Evolutionary conservation across 2,797 vertebrate genomes (phyloP), one percentile per base, ranked within the genome.

Genomic region (Enteromius unitaeniatus): DNA sequence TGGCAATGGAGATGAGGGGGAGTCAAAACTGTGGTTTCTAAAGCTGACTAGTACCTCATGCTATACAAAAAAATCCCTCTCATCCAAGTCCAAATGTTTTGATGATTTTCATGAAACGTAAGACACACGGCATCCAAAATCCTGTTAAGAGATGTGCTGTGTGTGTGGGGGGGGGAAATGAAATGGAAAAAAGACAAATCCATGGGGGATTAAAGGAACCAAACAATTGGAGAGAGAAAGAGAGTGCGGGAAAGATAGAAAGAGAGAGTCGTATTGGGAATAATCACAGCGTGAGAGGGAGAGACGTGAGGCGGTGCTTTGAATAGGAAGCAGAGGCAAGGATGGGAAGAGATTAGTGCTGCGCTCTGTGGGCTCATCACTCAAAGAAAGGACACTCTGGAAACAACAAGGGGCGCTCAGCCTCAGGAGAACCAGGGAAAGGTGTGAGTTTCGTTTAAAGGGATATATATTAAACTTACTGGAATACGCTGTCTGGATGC

Each of bases 311-410:
- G 88, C 91, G 89, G 89, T 86, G 91, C 86, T 93, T 75, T 89
- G 91, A 92, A 92, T 91, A 92, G 93, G 92, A 93, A 87, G 81
- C 88, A 86, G 74, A 83, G 88, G 87, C 55, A 91, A 90, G 89
- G 90, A 89, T 91, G 92, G 92, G 91, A 91, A 90, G 90, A 93
- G 93, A 94, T 94, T 94, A 94, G 92, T 87, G 70, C 87, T 91
- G 92, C 90, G 85, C 90, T 86, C 85, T 89, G 85, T 31, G 88
- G 88, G 83, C 93, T 93, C 93, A 91, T 90, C 88, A 80, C 68
- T 85, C 88, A 87, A 91, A 74, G 89, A 89, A 91, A 93, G 92
- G 87, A 83, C 7, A 10, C 84, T 51, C 72, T 81, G 74, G 26
- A 31, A 65, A 65, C 74, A 84, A 62, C 82, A 84, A 72, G 42